Base-by-base conservation (phyloP, 1,140 invertebrate species). In the Heliconius hermathena region DNA sequence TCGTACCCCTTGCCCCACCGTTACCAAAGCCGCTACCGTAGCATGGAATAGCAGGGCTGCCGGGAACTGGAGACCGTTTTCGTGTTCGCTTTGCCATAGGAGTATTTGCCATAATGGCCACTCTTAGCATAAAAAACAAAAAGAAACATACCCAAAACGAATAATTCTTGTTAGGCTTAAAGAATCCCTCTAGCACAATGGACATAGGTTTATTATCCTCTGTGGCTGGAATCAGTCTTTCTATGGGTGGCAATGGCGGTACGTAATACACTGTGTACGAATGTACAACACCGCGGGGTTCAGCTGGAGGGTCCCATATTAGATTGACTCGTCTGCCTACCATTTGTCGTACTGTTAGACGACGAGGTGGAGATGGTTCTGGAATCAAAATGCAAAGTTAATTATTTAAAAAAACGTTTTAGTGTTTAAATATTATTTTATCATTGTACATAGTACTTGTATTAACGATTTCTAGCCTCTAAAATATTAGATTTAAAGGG, bases 111-210 rank as follows among this genome's bases (percentile, higher is more conserved):
- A 1, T 26, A 26, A 26, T 26, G 26, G 26, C 26, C 26, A 26
- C 26, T 1, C 26, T 26, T 26, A 1, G 26, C 26, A 26, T 46
- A 60, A 60, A 9, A 26, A 60, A 22, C 3, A 60, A 22, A 36
- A 77, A 71, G 11, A n/a, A 8, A 93, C 93, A 94, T 90, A 97
- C 97, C 96, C 97, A 97, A 92, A 98, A 97, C 0, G 96, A 96
- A 89, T 98, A 98, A 76, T 96, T 96, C 5, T 87, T 91, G 26
- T 95, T 95, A 22, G 96, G 95, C 74, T 95, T 92, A 83, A 97
- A 98, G 78, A 95, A 93, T 5, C 95, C 94, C 8, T 97, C 89
- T 4, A 95, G 82, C 33, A 95, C 93, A 4, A 95, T 52, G 87
- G 87, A 82, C n/a, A 96, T 86, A 93, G 96, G 86, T 87, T 96